Conservation (phyloP, 1,140 invertebrate genomes). For the Paramacrobiotus metropolitanus region DNA sequence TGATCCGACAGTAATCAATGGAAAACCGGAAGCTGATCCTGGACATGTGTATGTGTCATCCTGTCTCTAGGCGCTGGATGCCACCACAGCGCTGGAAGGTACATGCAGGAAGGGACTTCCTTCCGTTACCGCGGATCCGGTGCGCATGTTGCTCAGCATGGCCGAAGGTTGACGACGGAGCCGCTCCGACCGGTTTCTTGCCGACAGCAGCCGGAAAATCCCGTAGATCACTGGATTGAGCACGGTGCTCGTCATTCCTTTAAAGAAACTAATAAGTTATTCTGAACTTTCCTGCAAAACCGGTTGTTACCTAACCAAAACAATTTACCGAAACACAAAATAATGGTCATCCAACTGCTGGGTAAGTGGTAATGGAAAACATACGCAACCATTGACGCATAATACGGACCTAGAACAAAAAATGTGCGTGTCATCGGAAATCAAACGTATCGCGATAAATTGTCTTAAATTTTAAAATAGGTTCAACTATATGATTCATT, state of each 20-base stretch:
- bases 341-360: neutral
- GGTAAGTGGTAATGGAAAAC: neutral
- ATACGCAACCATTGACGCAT: neutral
- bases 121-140: no score
- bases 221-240: constrained; percentile 71
- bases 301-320: neutral
- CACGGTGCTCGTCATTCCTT: constrained; percentile 57
- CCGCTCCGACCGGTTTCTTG: no score
- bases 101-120: no score
- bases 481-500: no score
- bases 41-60: no score
- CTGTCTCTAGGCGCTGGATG: no score
- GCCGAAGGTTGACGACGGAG: no score
- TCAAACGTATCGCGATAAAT: neutral
- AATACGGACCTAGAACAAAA: neutral
- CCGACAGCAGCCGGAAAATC: constrained; percentile 49
- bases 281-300: neutral
- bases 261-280: neutral
- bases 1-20: no score
- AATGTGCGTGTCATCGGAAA: neutral
- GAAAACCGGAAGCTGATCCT: no score
- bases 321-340: neutral
- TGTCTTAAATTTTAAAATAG: no score
- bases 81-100: no score
- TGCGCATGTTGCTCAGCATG: no score